Base-by-base conservation (phyloP, 2,888 invertebrate genomes). In the Girardia tigrina region DNA sequence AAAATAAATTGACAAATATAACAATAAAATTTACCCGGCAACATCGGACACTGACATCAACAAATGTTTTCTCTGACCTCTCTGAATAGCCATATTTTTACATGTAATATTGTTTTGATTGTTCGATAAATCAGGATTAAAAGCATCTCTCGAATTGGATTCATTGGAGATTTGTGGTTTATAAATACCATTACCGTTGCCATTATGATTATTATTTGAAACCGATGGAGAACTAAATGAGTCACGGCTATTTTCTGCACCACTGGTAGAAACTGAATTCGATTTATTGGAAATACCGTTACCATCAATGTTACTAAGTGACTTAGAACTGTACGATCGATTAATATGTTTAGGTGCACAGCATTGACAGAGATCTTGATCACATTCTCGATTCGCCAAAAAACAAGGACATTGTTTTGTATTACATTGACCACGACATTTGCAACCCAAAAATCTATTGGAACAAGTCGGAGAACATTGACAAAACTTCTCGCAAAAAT, bases 331-430 rank as follows among this genome's bases (percentile, higher is more conserved):
- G 0, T 95, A 56, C 23, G 56, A 56, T 56, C 56, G 56, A 16
- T 56, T 56, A 12, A 56, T 56, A 16, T 56, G 56, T n/a, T 56
- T 56, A n/a, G 56, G 56, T 8, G 56, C 95, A 85, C 98, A 98
- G 56, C 90, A 90, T 80, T 89, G 89, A 86, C 98, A 98, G 75
- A 97, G 87, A 87, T 97, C 97, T 42, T 98, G 98, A 87, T 98
- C 98, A 85, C 98, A 99, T 87, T 99, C 98, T 75, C 97, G 88
- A 77, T 95, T 94, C 20, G 97, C 98, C 82, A 94, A 88, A 87
- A 94, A 97, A 85, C 98, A 98, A 8, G 95, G 95, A 81, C 98
- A 98, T 85, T 94, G 94, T 86, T 97, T 97, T 0, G 95, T 97
- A 86, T 94, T 94, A 87, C 98, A 98, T 84, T 92, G 92, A 29